These are phyloP conservation scores for Cuculus canorus DNA, from an alignment of 2,797 vertebrate species.

Conservation along the genomic window DNA sequence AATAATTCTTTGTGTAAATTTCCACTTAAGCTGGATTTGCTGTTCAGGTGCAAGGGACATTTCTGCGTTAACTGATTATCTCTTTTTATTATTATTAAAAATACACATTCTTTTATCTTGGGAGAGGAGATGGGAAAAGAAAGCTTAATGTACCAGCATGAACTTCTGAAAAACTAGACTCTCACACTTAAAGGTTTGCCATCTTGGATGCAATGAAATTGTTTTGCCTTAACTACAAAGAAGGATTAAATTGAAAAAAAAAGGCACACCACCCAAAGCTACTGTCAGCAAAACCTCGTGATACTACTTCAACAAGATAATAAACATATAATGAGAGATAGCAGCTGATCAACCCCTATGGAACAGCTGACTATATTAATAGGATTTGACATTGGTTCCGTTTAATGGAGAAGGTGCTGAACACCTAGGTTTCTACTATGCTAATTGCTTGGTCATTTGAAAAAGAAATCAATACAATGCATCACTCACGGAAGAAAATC, in stretches of 20 bases:
- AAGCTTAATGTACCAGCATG: background rate
- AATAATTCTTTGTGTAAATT: conserved; percentile 93
- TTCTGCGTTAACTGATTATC: conserved; percentile 65
- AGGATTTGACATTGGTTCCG: conserved; percentile 58
- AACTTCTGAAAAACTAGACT: background rate
- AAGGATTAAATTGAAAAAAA: conserved; percentile 30
- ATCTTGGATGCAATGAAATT: background rate
- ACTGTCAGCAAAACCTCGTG: conserved; percentile 65
- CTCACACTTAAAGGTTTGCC: background rate
- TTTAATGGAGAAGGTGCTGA: conserved; percentile 59
- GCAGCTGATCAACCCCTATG: conserved; percentile 44
- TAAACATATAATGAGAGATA: conserved; percentile 62
- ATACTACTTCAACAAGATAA: conserved; percentile 65
- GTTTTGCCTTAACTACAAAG: conserved; percentile 25
- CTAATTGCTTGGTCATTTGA: conserved; percentile 58
- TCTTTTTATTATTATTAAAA: conserved; percentile 60
- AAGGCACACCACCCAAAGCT: background rate
- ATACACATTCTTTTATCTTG: background rate
- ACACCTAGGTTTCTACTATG: conserved; percentile 52
- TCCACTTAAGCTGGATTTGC: conserved; percentile 84
- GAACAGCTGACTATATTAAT: conserved; percentile 65
- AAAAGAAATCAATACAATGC: conserved; percentile 43
- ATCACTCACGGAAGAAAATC: conserved; percentile 23
- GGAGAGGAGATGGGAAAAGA: background rate
- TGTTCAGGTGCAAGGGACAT: conserved; percentile 76